Base-by-base conservation (phyloP, 2,797 vertebrate species). In the Centropyge bicolor region DNA sequence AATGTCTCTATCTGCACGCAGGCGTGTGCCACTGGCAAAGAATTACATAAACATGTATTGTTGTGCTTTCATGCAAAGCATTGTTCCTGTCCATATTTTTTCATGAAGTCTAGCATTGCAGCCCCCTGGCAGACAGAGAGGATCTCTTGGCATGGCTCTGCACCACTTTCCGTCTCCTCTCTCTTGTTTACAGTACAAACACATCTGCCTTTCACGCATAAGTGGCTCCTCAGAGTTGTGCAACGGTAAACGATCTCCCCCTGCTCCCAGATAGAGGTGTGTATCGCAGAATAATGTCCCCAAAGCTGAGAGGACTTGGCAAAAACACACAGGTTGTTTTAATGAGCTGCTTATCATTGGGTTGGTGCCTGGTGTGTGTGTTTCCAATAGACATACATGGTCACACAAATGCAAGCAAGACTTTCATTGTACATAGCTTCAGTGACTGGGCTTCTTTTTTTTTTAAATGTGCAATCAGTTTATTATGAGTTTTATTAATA, bases 201-300 rank as follows among this genome's bases (percentile, higher is more conserved):
- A 91, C 92, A 91, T 92, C 91, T 93, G 90, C 92, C 90, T 94
- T 93, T 92, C 92, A 93, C 66, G 88, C 87, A 78, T 79, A 89
- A 93, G 89, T 93, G 88, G 85, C 88, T 92, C 90, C 85, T 88
- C 79, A 54, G 89, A 93, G 87, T 86, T 81, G 90, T 85, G 81
- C 81, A 68, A 78, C 57, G 69, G 82, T 92, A 87, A 93, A 91
- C 62, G 74, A 91, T 86, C 79, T 71, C 87, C 89, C 89, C 76
- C 71, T n/a, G 67, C 83, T 86, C 84, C 77, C 78, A 83, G 55
- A 89, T 51, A 88, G 90, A 86, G 85, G 76, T 88, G 89, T 85
- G 85, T 76, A 75, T 78, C 62, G 52, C 67, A 76, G 60, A 90
- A 84, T 77, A 73, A 86, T 72, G 84, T 89, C 82, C 90, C 87